Percentiles rank a stretch among this genome's conserved stretches.
phyloP scores from a whole-genome alignment of 1,140 invertebrate species.

The Sycobia sp. region DNA sequence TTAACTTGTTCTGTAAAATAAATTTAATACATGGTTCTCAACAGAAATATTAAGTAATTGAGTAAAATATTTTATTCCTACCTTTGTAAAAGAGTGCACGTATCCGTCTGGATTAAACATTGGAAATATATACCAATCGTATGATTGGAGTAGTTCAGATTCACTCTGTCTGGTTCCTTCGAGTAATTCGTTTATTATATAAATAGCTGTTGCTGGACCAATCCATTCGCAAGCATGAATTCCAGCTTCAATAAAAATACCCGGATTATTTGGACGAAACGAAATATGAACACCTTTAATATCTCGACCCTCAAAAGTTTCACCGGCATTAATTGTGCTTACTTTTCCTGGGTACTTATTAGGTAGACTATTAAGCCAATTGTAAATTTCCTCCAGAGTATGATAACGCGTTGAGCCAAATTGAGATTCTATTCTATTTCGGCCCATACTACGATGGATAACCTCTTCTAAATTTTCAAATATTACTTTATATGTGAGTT shows the following conservation, averaged over 20 bases:
- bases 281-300: conserved; percentile 67
- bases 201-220: no score
- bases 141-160: conserved; percentile 57
- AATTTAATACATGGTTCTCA: not conserved
- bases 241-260: conserved; percentile 65
- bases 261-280: conserved; percentile 53
- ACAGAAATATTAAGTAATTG: no score
- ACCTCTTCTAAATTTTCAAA: conserved; percentile 41
- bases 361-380: conserved; percentile 56
- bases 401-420: conserved; percentile 60
- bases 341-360: conserved; percentile 59
- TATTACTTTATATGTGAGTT: conserved; percentile 24
- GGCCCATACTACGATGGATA: conserved; percentile 35
- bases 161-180: conserved; percentile 57
- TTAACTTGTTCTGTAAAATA: no score
- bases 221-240: conserved; percentile 82
- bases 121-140: no score
- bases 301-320: conserved; percentile 64
- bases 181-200: conserved; percentile 70
- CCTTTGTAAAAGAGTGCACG: not conserved
- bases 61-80: no score
- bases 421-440: not conserved
- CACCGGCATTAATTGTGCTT: conserved; percentile 61
- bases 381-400: conserved; percentile 59
- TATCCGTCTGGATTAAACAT: conserved; percentile 77